phyloP scores from a whole-genome alignment of 2,797 vertebrate genomes.

The Centroberyx gerrardi region DNA sequence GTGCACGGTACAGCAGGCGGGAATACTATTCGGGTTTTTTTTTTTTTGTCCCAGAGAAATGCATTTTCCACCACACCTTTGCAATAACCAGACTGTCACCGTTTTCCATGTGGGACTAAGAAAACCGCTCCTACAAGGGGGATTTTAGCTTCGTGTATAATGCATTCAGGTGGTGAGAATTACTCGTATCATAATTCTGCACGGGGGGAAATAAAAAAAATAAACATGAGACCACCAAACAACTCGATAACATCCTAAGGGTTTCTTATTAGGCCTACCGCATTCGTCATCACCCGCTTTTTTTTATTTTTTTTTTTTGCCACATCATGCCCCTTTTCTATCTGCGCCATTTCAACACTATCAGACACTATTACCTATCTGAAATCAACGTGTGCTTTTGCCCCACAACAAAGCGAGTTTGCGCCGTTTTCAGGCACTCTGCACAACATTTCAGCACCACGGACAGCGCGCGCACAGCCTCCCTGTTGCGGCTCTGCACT shows the following conservation, averaged over 20 bases:
- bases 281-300: background rate
- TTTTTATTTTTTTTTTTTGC: background rate
- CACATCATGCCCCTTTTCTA: background rate
- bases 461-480: slow-evolving; percentile 71
- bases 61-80: slow-evolving; percentile 40
- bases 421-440: background rate
- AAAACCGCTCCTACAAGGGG: too few species aligned
- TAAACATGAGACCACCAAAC: slow-evolving; percentile 18
- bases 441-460: slow-evolving; percentile 73
- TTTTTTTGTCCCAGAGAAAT: background rate
- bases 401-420: background rate
- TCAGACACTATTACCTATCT: background rate
- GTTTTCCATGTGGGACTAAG: background rate
- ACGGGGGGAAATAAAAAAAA: background rate
- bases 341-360: slow-evolving; percentile 32
- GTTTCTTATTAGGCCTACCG: background rate
- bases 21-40: slow-evolving; percentile 28
- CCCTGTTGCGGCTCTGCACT: background rate
- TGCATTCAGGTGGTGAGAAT: slow-evolving; percentile 4
- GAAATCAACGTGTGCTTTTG: background rate
- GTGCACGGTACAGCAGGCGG: slow-evolving; percentile 48
- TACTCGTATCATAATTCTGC: too few species aligned
- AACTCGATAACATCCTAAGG: background rate
- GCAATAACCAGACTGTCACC: slow-evolving; percentile 9
- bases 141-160: too few species aligned